These are phyloP conservation scores for Seriola dumerili DNA, from an alignment of 2,113 vertebrate species.

Conservation along the genomic window DNA sequence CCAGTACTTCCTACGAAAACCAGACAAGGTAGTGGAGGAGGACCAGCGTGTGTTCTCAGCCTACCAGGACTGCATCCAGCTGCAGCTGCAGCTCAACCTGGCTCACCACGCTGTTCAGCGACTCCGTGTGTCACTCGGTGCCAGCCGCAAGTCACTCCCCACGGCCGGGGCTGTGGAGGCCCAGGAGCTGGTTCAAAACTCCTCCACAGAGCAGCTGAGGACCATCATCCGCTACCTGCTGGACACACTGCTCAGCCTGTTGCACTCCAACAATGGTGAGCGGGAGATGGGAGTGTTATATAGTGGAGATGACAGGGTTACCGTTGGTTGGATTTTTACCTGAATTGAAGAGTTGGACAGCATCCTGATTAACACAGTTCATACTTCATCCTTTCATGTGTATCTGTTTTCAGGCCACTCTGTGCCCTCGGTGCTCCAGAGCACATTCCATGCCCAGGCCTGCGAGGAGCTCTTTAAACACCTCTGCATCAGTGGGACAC, in stretches of 20 bases:
- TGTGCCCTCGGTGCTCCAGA: conserved; percentile 96
- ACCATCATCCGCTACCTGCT: conserved; percentile 97
- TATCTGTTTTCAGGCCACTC: conserved; percentile 87
- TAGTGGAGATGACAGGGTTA: background rate
- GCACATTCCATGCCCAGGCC: conserved; percentile 95
- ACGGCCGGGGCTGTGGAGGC: conserved; percentile 83
- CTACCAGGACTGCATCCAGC: conserved; percentile 98
- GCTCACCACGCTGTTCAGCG: conserved; percentile 97
- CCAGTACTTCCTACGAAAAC: conserved; percentile 97
- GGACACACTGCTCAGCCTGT: conserved; percentile 97
- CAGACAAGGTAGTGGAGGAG: conserved; percentile 98
- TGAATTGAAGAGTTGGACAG: background rate
- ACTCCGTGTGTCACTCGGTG: conserved; percentile 93
- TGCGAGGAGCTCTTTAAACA: conserved; percentile 99
- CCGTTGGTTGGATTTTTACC: background rate
- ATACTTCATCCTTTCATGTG: background rate
- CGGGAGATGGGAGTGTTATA: background rate
- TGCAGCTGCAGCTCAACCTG: conserved; percentile 97
- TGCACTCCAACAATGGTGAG: conserved; percentile 97
- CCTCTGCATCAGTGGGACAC: conserved; percentile 97
- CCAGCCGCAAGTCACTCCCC: conserved; percentile 87
- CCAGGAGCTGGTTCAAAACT: conserved; percentile 91
- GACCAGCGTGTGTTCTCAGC: conserved; percentile 97
- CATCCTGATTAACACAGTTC: background rate
- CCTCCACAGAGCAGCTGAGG: conserved; percentile 96